A percentile compares a stretch with the other conserved stretches of the same genome.
phyloP scores from a whole-genome alignment of 2,797 vertebrate genomes.

The Typhlichthys subterraneus region DNA sequence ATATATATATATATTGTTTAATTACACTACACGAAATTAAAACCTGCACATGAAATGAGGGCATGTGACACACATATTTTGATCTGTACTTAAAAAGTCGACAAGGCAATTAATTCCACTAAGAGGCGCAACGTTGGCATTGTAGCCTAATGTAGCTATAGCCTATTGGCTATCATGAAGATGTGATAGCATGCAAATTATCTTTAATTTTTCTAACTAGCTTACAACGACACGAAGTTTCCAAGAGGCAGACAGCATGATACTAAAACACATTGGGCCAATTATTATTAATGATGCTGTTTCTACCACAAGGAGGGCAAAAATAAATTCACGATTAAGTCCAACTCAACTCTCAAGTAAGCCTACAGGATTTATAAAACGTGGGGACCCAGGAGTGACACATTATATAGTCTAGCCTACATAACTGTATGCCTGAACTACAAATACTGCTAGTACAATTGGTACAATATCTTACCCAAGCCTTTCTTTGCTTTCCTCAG shows the following conservation, averaged over 20 bases:
- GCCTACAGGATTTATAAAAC: too few species aligned
- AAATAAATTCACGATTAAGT: too few species aligned
- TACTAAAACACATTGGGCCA: conserved; percentile 7
- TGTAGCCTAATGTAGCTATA: conserved; percentile 4
- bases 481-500: conserved; percentile 89
- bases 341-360: too few species aligned
- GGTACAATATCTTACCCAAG: conserved; percentile 82
- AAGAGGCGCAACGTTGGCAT: conserved; percentile 35
- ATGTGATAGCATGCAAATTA: conserved; percentile 41
- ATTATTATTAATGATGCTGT: not conserved
- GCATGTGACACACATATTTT: too few species aligned
- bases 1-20: too few species aligned
- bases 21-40: too few species aligned
- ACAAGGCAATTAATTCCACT: conserved; percentile 29
- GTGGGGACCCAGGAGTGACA: not conserved
- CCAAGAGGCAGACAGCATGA: conserved; percentile 5
- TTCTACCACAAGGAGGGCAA: not conserved
- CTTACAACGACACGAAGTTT: conserved; percentile 37
- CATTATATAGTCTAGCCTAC: not conserved
- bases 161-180: conserved; percentile 9
- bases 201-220: conserved; percentile 42
- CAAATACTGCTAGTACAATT: too few species aligned
- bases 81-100: conserved; percentile 51
- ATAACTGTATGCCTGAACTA: too few species aligned
- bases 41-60: too few species aligned